Evolutionary conservation across 2,888 invertebrate genomes (phyloP), one percentile per base, ranked within the genome.

Genomic region (Noctua janthe): DNA sequence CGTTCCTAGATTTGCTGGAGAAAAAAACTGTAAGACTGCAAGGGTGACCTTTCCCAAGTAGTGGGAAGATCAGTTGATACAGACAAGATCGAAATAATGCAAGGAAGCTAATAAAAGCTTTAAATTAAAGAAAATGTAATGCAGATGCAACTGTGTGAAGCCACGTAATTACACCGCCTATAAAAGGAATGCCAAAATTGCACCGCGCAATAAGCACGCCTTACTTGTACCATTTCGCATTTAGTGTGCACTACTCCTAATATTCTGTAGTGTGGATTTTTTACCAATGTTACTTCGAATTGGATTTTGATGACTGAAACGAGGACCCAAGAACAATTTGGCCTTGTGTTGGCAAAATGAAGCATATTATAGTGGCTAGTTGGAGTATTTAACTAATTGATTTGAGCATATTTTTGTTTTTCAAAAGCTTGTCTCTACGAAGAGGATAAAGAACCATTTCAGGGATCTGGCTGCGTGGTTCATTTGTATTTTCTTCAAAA

Each of bases 81-180:
- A 62, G 7, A 17, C 47, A 62, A 20, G 0, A 1, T 3, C 0
- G 0, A 35, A 67, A 47, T n/a, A 49, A 23, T 2, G 3, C 17
- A 23, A 47, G 23, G 3, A 47, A 43, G 66, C 11, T 17, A 20
- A 11, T n/a, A 56, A 56, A 56, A 56, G 29, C 54, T 76, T 71
- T 70, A 51, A 78, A n/a, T 59, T 56, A 71, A 78, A 78, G 72
- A 78, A 84, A 87, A 78, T 80, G 51, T 74, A 72, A 83, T 71
- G 69, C 43, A 70, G 67, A 80, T 72, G 70, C 56, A 82, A 76
- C 78, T 74, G 78, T 82, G 78, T 74, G 73, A 43, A 78, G 56
- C 77, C 80, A 71, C 72, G 59, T 82, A 80, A 88, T 88, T 79
- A 87, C 76, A 77, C 56, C 78, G 59, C 81, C 77, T 80, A 62